These are phyloP conservation scores for Theodoxus fluviatilis DNA, from an alignment of 2,888 invertebrate species.

Conservation along the genomic window DNA sequence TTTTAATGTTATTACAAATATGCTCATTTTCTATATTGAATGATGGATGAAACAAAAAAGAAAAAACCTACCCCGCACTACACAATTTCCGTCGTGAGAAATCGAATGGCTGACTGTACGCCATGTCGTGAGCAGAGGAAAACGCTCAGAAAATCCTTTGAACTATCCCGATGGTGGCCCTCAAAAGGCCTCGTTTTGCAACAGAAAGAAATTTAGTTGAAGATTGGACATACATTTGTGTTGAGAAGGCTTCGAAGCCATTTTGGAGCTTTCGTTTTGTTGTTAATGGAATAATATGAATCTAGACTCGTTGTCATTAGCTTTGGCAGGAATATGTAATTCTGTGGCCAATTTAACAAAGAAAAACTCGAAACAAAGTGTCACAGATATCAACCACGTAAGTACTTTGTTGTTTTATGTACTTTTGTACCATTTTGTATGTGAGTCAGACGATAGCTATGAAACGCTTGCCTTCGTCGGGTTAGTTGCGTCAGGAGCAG, in stretches of 20 bases:
- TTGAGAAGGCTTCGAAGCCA: constrained; percentile 58
- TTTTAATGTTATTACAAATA: not conserved
- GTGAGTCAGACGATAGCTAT: too few relatives aligned
- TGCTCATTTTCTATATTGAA: not conserved
- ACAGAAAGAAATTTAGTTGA: constrained; percentile 37
- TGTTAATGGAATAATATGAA: constrained; percentile 67
- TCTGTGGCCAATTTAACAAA: constrained; percentile 94
- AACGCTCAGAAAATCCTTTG: constrained; percentile 37
- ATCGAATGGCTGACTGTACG: constrained; percentile 55
- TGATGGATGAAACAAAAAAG: not conserved
- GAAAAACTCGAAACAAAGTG: constrained; percentile 91
- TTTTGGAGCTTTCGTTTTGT: constrained; percentile 93
- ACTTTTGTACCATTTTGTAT: too few relatives aligned
- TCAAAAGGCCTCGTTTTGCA: constrained; percentile 34
- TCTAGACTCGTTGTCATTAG: constrained; percentile 97
- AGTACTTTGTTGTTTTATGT: too few relatives aligned
- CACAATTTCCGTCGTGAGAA: not conserved
- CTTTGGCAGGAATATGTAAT: constrained; percentile 98
- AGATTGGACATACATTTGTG: constrained; percentile 39
- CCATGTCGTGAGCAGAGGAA: constrained; percentile 50
- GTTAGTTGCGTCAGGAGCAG: too few relatives aligned
- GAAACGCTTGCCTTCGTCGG: too few relatives aligned
- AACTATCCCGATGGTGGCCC: constrained; percentile 48
- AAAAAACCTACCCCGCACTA: not conserved
- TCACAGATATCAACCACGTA: constrained; percentile 88